A percentile compares a stretch with the other conserved stretches of the same genome.
Evolutionary conservation across 1,140 invertebrate species (phyloP).

Genomic region (Lithobius niger): DNA sequence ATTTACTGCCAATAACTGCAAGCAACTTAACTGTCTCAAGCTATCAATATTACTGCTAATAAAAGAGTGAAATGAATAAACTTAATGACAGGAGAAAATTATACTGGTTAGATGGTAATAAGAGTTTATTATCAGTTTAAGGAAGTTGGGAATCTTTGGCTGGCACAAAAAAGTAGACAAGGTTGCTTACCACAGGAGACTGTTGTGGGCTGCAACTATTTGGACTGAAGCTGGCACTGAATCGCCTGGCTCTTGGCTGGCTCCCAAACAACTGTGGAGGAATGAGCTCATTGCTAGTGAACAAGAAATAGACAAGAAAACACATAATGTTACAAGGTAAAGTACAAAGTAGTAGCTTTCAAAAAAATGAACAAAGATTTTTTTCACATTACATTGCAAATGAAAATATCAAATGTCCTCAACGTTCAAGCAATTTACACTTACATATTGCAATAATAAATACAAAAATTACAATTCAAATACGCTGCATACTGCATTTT

Average conservation of each 20-base stretch:
- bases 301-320: background rate
- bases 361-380: background rate
- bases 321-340: background rate
- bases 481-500: no score
- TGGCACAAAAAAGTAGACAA: background rate
- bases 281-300: slow-evolving; percentile 1
- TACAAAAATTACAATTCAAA: no score
- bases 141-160: background rate
- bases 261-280: slow-evolving; percentile 36
- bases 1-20: no score
- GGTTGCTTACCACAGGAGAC: slow-evolving; percentile 36
- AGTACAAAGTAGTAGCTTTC: background rate
- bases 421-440: no score
- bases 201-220: slow-evolving; percentile 25
- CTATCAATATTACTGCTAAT: background rate
- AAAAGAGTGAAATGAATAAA: background rate
- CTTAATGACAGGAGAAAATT: background rate
- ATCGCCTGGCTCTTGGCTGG: slow-evolving; percentile 51
- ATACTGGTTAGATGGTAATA: no score
- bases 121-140: no score
- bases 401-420: no score
- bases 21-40: no score
- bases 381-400: no score
- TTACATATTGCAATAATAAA: no score
- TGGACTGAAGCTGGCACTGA: slow-evolving; percentile 69